Evolutionary conservation across 2,888 invertebrate genomes (phyloP).

Genomic region (Erebia epiphron): DNA sequence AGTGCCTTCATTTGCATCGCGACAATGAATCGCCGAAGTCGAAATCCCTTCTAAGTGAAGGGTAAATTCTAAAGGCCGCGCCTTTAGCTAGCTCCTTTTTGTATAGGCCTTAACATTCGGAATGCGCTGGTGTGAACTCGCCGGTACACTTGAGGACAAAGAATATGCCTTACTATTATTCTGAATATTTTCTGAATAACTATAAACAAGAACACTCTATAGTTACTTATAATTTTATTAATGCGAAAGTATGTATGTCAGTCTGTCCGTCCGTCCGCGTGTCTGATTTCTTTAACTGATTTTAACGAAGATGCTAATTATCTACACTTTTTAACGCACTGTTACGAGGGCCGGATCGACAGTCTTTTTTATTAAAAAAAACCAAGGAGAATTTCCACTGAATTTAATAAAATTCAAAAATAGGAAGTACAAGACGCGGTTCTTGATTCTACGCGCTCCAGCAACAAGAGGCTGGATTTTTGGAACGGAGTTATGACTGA

Average conservation of each 20-base stretch:
- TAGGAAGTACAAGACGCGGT: no score
- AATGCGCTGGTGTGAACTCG: slow-evolving; percentile 20
- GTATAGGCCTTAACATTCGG: slow-evolving; percentile 45
- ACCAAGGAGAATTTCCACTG: no score
- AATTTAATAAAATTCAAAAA: no score
- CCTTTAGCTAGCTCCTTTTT: slow-evolving; percentile 61
- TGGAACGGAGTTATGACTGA: no score
- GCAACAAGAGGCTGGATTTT: no score
- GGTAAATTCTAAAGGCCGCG: slow-evolving; percentile 67
- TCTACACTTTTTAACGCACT: no score
- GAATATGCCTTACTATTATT: neutral
- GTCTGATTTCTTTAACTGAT: no score
- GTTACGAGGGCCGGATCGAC: no score
- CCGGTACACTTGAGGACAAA: slow-evolving; percentile 29
- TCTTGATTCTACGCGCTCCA: no score
- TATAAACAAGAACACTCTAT: no score
- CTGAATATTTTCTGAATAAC: neutral
- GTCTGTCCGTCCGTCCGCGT: neutral
- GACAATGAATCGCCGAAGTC: slow-evolving; percentile 43
- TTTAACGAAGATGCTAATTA: no score
- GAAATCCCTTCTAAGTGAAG: slow-evolving; percentile 61
- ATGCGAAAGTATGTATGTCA: neutral
- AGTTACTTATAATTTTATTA: neutral
- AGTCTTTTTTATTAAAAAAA: no score
- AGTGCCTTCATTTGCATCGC: slow-evolving; percentile 43